phyloP scores from a whole-genome alignment of 2,113 vertebrate genomes.

The Cynoglossus semilaevis region DNA sequence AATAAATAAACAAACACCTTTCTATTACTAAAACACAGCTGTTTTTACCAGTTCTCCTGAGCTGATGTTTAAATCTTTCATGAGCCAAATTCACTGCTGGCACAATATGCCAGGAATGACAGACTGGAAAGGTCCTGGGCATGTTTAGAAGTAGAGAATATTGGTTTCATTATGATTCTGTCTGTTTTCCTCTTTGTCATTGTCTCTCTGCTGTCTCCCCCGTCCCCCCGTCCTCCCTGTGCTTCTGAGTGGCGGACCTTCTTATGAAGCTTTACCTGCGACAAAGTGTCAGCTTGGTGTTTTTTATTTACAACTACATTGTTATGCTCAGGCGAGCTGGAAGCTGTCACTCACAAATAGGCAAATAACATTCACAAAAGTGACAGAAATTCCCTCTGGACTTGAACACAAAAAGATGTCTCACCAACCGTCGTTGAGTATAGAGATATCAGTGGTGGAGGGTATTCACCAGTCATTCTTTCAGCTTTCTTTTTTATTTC shows the following conservation, averaged over 20 bases:
- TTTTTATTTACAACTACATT: slow-evolving; percentile 60
- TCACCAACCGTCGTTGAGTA: slow-evolving; percentile 49
- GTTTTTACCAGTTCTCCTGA: slow-evolving; percentile 1
- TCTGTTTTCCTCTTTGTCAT: not conserved
- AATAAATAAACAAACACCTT: too few species aligned
- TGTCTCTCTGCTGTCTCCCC: slow-evolving; percentile 10
- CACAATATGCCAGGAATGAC: not conserved
- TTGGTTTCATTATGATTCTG: slow-evolving; percentile 9
- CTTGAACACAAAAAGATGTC: slow-evolving; percentile 58
- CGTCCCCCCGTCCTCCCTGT: slow-evolving; percentile 16
- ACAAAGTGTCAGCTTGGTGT: slow-evolving; percentile 61
- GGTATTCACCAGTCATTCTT: slow-evolving; percentile 7
- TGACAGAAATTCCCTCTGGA: slow-evolving; percentile 60
- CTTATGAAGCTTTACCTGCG: slow-evolving; percentile 57
- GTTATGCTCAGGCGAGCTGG: slow-evolving; percentile 50
- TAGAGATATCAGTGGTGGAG: slow-evolving; percentile 49
- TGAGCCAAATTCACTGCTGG: not conserved
- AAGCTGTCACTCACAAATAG: slow-evolving; percentile 58
- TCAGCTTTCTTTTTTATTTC: slow-evolving; percentile 14
- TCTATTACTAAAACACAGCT: not conserved
- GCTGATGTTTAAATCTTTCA: slow-evolving; percentile 6
- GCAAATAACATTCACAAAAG: slow-evolving; percentile 42
- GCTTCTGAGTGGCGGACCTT: slow-evolving; percentile 28
- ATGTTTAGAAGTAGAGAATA: slow-evolving; percentile 9
- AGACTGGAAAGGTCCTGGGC: slow-evolving; percentile 2